Evolutionary conservation across 2,888 invertebrate species (phyloP).

Genomic region (Apamea monoglypha): DNA sequence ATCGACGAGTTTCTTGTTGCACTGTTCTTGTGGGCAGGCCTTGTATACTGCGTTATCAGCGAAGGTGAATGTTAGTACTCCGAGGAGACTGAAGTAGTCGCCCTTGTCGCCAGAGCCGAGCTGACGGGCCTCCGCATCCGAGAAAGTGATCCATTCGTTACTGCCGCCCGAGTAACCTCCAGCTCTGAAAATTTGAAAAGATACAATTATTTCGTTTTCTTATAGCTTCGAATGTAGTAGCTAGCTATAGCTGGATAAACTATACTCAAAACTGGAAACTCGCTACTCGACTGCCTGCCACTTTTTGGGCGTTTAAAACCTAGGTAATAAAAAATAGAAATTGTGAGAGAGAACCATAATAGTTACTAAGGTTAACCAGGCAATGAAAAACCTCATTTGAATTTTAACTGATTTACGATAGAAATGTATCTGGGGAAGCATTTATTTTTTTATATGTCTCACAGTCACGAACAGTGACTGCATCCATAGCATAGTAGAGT

Average conservation of each 20-base stretch:
- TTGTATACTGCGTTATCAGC: constrained; percentile 97
- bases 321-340: background rate
- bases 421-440: background rate
- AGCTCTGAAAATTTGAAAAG: constrained; percentile 72
- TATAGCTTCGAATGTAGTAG: background rate
- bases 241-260: background rate
- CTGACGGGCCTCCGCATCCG: constrained; percentile 93
- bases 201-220: background rate
- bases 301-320: background rate
- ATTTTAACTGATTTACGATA: background rate
- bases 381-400: background rate
- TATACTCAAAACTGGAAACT: background rate
- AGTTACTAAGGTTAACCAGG: background rate
- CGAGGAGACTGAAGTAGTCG: constrained; percentile 95
- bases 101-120: constrained; percentile 94
- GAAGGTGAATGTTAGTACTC: constrained; percentile 94
- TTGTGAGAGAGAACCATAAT: background rate
- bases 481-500: background rate
- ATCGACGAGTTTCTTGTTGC: constrained; percentile 98
- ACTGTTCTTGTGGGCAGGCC: constrained; percentile 96
- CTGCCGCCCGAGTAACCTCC: constrained; percentile 86
- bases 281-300: background rate
- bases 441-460: background rate
- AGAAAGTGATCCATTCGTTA: constrained; percentile 94
- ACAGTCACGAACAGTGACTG: background rate